Evolutionary conservation across 2,797 vertebrate genomes (phyloP), one percentile per base, ranked within the genome.

Genomic region (Takifugu ocellatus): DNA sequence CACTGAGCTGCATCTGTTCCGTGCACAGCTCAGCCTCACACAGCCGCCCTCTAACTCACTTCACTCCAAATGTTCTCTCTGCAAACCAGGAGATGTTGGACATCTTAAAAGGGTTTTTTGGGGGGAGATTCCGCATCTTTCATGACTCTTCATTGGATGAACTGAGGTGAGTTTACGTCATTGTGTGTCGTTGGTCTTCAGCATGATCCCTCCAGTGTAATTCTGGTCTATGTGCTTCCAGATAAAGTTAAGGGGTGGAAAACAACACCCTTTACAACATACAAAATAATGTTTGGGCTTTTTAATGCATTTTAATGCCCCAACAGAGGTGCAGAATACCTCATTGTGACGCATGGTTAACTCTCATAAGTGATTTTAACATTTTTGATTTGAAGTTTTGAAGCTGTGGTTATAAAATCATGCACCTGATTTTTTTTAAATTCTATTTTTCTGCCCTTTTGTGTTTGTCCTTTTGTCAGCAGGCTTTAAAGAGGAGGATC

Each of bases 381-480:
- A 25, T 29, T 5, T 1, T 60, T 54, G 27, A 55, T 52, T 59
- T 68, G 2, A 0, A 17, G 7, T 25, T 39, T 31, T 2, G 49
- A 46, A n/a, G 2, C 17, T 0, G 12, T 39, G 36, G 12, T 14
- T 39, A 12, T 2, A 61, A 10, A 10, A 1, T 44, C 15, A n/a
- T 36, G 17, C 9, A 44, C 14, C 36, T 26, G 3, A 54, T 57
- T 25, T 6, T 49, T 63, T 39, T 57, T 56, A 2, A 5, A 12
- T 1, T 10, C 3, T 2, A 49, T 45, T 65, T 39, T 57, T 70
- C 31, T 60, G 58, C 56, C 72, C 70, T 71, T 71, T 31, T 33
- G 42, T 62, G 75, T 56, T 31, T n/a, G 61, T 72, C 77, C 81
- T 76, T 84, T 68, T 81, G 73, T 75, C 72, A 36, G 56, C 60